Base-by-base conservation (phyloP, 1,140 invertebrate genomes). In the Lutraria rhynchaena region DNA sequence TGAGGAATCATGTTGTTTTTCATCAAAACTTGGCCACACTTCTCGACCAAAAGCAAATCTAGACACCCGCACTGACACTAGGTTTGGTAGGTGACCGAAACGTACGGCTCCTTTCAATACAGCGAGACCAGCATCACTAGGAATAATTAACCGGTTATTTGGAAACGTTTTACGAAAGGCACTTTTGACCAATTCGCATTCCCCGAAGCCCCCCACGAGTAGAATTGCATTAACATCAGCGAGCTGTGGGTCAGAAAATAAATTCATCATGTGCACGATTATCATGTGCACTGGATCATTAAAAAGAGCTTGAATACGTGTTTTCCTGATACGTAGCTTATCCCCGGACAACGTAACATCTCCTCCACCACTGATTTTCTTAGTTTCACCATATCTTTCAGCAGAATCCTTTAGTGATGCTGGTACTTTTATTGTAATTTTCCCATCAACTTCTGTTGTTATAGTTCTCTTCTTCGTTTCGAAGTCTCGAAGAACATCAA, bases 381-480 rank as follows among this genome's bases (percentile, higher is more conserved):
- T 5, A 5, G 37, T 7, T 5, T 5, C 37, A 83, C 19, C 7
- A 7, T 17, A 13, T 53, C 53, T 24, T 53, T 31, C 11, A 33
- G 24, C 44, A 13, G 35, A n/a, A 15, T 70, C 67, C 1, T n/a
- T 33, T 33, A 73, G 13, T 13, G 33, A 7, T 0, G 35, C n/a
- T 37, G 53, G 33, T 3, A 73, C 0, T 19, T 19, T 41, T 1
- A 73, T 55, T 15, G 53, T 58, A 3, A 58, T 41, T 9, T 44
- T 44, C 11, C 60, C 71, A 0, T 55, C 27, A 3, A 17, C 46
- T 15, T 60, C 46, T 3, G 60, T n/a, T 29, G 22, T 46, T 5
- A 70, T 44, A n/a, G 27, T 60, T 74, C 80, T 60, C n/a, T 84
- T 84, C 19, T 77, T 71, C 7, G 57, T 60, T 74, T 84, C 83